Evolutionary conservation across 53 echinoderm and acorn worm species (phyloP).

Genomic region (Paelopatides confundens): DNA sequence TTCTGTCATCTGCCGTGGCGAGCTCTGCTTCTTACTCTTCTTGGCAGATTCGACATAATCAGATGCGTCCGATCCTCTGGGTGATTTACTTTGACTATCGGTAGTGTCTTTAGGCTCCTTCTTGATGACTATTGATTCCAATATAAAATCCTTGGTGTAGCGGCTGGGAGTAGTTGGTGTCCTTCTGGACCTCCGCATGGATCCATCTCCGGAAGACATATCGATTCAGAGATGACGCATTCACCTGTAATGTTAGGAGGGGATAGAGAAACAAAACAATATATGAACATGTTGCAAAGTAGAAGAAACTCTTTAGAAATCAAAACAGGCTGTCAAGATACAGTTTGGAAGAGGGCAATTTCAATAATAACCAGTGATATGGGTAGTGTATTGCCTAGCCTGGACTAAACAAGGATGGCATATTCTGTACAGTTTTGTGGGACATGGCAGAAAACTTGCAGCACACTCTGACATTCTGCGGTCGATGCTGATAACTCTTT

Average conservation of each 20-base stretch:
- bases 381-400: too few relatives aligned
- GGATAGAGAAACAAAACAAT: too few relatives aligned
- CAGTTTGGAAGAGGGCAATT: too few relatives aligned
- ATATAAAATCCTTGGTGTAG: not conserved
- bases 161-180: slow-evolving; percentile 10
- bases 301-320: too few relatives aligned
- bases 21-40: not conserved
- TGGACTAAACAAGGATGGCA: too few relatives aligned
- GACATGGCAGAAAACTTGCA: too few relatives aligned
- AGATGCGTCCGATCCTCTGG: not conserved
- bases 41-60: not conserved
- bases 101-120: not conserved
- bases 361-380: too few relatives aligned
- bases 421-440: too few relatives aligned
- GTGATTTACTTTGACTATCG: not conserved
- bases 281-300: too few relatives aligned
- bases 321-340: too few relatives aligned
- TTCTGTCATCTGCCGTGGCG: not conserved
- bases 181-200: not conserved
- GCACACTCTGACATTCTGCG: too few relatives aligned
- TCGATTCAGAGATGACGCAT: not conserved
- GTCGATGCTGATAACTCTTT: too few relatives aligned
- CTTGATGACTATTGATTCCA: not conserved
- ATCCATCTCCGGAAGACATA: not conserved
- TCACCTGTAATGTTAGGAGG: not conserved